Evolutionary conservation across 2,113 vertebrate species (phyloP), one percentile per base, ranked within the genome.

Genomic region (Microtus richardsoni): DNA sequence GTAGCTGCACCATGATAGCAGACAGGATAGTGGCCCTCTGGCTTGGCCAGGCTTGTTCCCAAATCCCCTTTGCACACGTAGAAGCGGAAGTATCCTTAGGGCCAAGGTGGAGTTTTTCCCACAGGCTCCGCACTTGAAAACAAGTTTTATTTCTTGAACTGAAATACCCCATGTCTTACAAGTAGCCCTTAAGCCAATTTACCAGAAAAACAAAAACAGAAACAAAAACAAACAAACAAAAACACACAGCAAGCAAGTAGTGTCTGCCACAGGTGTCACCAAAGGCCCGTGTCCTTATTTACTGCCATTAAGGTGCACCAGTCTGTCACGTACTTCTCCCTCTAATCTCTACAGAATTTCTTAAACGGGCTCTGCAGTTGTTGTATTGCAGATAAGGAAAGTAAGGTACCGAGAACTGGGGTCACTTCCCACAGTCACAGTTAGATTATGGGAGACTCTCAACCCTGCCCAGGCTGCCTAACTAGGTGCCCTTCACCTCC

Each of bases 241-340:
- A 58, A 58, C 54, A 58, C 2, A 44, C 0, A 2, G 6, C 26
- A 36, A 74, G 2, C 30, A n/a, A 7, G 7, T 1, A 0, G 1
- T 10, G 2, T 11, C 7, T 0, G 22, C 4, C 8, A 0, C 17
- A 17, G 5, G 1, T 1, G 0, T 0, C 19, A 5, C 19, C 10
- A 2, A 11, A 75, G 49, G 26, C 54, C 16, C 3, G 0, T 3
- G 28, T 87, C 64, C 70, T 83, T 10, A 0, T 17, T 1, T 2
- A 4, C 0, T 3, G 41, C 8, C 7, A 30, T 1, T 3, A 36
- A 47, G 36, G 2, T 5, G 0, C 0, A 1, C 5, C 73, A 26
- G 54, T 64, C 62, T 0, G 52, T 41, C 2, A 26, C 8, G 1
- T 19, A 0, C 0, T 30, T 33, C 75, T 5, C 0, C 12, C 36